Base-by-base conservation (phyloP, 2,113 vertebrate genomes). In the Larimichthys polyactis region DNA sequence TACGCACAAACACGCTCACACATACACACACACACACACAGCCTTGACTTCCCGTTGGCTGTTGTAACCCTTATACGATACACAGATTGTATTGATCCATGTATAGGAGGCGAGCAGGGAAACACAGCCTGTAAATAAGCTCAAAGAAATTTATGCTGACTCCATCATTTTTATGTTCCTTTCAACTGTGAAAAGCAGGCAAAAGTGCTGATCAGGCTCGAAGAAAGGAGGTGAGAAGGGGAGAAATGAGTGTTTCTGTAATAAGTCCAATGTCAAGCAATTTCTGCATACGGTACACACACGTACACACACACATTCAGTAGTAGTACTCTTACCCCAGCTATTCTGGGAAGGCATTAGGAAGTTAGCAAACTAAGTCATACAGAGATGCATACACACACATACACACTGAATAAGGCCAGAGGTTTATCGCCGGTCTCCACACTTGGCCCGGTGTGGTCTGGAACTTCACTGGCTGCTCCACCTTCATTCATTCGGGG, bases 121-220 rank as follows among this genome's bases (percentile, higher is more conserved):
- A 91, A 92, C 83, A 87, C 71, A 77, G 78, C 70, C 86, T 91
- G 89, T 93, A 94, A 94, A 93, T 92, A 94, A 81, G 85, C 86
- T 83, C 54, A 87, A 79, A 82, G 74, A 83, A 75, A 73, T 85
- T 90, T 88, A 78, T 75, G 91, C 90, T 93, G 87, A 93, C 75
- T 32, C 71, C 32, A 12, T 83, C 83, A 70, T 86, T 90, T 93
- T 88, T 75, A 44, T 73, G 64, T 82, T 91, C 76, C 89, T 87
- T 90, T 91, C 89, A 89, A 85, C 83, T 76, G 78, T 87, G 86
- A 76, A 89, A 86, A 84, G 68, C 78, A 89, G 76, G 76, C 59
- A 83, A 90, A 92, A 90, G 75, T 93, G 92, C 92, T 94, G 93
- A 94, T 89, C 71, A 88, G 48, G 91, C 85, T 89, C 16, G n/a